Percentiles rank a stretch among this genome's conserved stretches.
Conservation (phyloP, 2,888 invertebrate genomes). For the Stictocephala bisonia region DNA sequence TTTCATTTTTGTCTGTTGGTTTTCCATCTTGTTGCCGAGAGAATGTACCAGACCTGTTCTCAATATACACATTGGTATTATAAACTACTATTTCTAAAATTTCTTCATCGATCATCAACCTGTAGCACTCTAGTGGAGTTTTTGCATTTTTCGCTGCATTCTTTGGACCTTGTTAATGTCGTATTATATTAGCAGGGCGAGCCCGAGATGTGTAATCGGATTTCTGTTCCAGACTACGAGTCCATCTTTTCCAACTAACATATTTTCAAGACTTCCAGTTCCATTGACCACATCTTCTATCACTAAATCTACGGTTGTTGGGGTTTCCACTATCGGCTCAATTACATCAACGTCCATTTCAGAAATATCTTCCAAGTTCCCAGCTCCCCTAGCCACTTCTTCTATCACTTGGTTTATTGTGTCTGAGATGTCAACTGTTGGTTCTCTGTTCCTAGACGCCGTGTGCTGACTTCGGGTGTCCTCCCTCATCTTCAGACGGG, state of each 20-base stretch:
- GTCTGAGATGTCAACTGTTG: not conserved
- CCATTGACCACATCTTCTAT: conserved; percentile 28
- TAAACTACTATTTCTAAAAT: conserved; percentile 25
- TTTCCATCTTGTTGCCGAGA: not conserved
- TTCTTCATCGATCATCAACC: conserved; percentile 27
- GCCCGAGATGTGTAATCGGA: conserved; percentile 16
- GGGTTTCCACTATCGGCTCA: not conserved
- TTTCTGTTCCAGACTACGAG: not conserved
- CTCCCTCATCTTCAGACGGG: not conserved
- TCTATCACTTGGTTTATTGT: not conserved
- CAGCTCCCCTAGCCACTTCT: not conserved
- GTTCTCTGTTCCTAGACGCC: no score
- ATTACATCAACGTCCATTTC: not conserved
- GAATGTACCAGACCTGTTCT: conserved; percentile 1
- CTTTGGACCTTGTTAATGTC: conserved; percentile 17
- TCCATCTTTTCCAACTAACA: conserved; percentile 32
- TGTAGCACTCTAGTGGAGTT: conserved; percentile 31
- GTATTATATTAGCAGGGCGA: conserved; percentile 25
- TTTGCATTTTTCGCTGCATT: conserved; percentile 19
- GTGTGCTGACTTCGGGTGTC: no score
- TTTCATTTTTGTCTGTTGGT: conserved; percentile 24
- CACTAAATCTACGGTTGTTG: not conserved
- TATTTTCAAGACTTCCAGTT: not conserved
- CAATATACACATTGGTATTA: conserved; percentile 30
- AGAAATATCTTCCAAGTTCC: not conserved